Conservation (phyloP, 2,797 vertebrate species). For the Tolypeutes matacus region DNA sequence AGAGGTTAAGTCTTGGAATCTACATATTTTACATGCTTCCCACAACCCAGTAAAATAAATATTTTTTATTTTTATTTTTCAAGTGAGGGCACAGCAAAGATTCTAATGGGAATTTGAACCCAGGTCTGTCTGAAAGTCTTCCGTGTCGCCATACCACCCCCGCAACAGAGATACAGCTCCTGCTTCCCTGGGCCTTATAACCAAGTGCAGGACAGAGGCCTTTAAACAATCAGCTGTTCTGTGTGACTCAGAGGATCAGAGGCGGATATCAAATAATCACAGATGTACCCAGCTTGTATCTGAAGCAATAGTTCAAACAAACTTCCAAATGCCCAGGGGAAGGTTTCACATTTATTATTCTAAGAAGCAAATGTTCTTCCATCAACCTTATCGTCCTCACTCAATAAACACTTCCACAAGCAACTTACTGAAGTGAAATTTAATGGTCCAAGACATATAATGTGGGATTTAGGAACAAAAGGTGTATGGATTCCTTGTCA, state of each 20-base stretch:
- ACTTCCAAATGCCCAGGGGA: background rate
- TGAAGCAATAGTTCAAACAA: background rate
- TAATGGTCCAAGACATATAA: slow-evolving; percentile 2
- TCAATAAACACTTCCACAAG: background rate
- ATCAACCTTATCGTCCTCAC: background rate
- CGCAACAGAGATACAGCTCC: background rate
- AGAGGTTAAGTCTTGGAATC: background rate
- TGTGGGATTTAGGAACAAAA: background rate
- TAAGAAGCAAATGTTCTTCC: background rate
- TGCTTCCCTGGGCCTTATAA: background rate
- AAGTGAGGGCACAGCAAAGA: background rate
- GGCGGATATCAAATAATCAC: too few species aligned
- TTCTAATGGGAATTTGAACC: background rate
- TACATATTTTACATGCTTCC: background rate
- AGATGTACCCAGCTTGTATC: background rate
- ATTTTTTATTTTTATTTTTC: background rate
- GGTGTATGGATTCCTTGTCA: background rate
- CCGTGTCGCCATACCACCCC: fast-evolving
- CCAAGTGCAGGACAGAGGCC: background rate
- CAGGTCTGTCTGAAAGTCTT: background rate
- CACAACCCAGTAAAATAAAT: too few species aligned
- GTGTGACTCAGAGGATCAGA: background rate
- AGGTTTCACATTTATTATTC: background rate
- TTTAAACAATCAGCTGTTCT: background rate
- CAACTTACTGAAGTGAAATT: background rate